Conservation (phyloP, 2,113 vertebrate genomes). For the Semnornis frantzii region DNA sequence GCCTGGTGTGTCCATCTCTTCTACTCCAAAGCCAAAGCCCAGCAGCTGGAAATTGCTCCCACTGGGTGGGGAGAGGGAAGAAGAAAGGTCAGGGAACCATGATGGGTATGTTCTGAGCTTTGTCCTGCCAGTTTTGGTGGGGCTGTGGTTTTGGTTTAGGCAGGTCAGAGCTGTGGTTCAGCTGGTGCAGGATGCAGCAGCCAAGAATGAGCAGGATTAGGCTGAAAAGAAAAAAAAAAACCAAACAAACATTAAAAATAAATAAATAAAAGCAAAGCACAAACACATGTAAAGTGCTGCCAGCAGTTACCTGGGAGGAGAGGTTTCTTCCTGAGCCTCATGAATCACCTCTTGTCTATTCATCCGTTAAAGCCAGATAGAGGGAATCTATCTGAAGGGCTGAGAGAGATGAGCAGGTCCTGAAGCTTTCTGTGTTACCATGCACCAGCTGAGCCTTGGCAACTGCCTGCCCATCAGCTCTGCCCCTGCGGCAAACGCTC, state of each 20-base stretch:
- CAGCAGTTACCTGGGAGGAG: background rate
- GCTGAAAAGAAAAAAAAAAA: background rate
- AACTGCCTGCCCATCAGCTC: slow-evolving; percentile 18
- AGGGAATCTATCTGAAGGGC: background rate
- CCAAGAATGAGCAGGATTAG: background rate
- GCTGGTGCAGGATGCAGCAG: background rate
- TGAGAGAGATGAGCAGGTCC: background rate
- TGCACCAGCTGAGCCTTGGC: slow-evolving; percentile 22
- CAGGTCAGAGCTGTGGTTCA: background rate
- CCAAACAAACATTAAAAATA: too few species aligned
- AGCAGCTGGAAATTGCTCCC: background rate
- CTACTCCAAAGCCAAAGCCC: background rate
- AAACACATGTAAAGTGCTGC: background rate
- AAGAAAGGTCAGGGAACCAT: background rate
- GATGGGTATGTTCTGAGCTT: background rate
- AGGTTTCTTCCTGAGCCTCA: background rate
- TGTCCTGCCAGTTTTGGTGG: background rate
- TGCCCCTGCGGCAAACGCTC: background rate
- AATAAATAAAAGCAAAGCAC: background rate
- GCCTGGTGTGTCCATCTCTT: background rate
- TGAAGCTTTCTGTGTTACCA: background rate
- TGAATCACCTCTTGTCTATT: background rate
- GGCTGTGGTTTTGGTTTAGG: background rate
- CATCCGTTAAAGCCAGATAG: background rate
- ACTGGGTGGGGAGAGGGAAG: fast-evolving